phyloP scores from a whole-genome alignment of 2,888 invertebrate species.

The Acanthosepion lycidas region DNA sequence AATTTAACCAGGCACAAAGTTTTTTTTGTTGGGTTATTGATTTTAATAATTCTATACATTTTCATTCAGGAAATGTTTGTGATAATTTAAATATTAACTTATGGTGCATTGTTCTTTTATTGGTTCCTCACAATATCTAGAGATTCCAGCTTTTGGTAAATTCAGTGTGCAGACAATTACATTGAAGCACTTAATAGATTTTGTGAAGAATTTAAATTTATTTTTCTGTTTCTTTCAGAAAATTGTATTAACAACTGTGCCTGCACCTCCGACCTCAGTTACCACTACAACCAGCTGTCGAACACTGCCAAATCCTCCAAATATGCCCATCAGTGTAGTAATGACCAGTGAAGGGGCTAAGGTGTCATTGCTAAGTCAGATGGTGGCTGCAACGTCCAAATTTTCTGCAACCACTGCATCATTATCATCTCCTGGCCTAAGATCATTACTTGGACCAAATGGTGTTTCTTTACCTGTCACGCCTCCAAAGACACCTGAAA shows the following conservation, averaged over 20 bases:
- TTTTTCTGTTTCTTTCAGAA: constrained; percentile 43
- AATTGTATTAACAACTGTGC: constrained; percentile 42
- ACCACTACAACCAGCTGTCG: constrained; percentile 47
- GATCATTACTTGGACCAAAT: constrained; percentile 56
- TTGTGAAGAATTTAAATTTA: too few species aligned
- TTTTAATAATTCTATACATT: too few species aligned
- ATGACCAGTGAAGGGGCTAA: constrained; percentile 43
- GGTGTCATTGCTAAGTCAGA: constrained; percentile 49
- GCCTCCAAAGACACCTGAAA: constrained; percentile 69
- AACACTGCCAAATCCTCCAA: constrained; percentile 45
- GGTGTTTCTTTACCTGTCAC: constrained; percentile 69
- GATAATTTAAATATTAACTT: too few species aligned
- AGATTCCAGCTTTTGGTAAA: too few species aligned
- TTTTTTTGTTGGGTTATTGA: too few species aligned
- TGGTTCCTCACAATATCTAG: too few species aligned
- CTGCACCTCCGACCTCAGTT: constrained; percentile 45
- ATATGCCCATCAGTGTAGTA: constrained; percentile 11
- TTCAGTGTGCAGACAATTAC: too few species aligned
- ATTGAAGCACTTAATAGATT: too few species aligned
- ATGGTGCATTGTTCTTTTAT: too few species aligned
- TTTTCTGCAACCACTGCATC: constrained; percentile 47
- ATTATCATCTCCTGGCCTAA: constrained; percentile 49
- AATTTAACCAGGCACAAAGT: too few species aligned
- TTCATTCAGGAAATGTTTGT: too few species aligned
- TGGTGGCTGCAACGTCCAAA: constrained; percentile 52